Evolutionary conservation across 2,888 invertebrate genomes (phyloP), one percentile per base, ranked within the genome.

Genomic region (Callinectes sapidus): DNA sequence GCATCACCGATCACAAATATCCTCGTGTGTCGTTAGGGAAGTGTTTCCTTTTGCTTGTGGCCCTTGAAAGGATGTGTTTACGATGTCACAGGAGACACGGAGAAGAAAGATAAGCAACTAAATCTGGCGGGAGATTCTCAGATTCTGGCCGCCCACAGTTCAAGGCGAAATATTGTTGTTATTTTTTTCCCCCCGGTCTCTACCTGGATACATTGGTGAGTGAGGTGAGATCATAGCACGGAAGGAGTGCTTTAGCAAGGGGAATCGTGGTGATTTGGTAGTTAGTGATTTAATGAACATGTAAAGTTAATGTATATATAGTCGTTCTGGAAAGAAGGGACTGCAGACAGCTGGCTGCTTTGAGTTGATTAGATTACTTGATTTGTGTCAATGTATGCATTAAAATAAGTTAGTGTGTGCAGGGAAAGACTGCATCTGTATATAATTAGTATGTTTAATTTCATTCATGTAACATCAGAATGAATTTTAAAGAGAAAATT

Each of bases 61-160:
- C 32, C 32, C n/a, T 32, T n/a, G 87, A 87, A 28, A 87, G 87
- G 6, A 87, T 87, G 54, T 48, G 35, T 16, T 39, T 86, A 5
- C 23, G 6, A 28, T 71, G n/a, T 0, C 13, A 71, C n/a, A n/a
- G 28, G 5, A 28, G 28, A 13, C n/a, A 71, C 28, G 28, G 23
- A 28, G 10, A 6, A 71, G 23, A 28, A 71, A 71, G 71, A 71
- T 71, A 28, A 71, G 0, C 28, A 28, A 8, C n/a, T 10, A 28
- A 71, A 71, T 71, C 28, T 71, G 71, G 71, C 71, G 71, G 71
- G 71, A 71, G 71, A 71, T 10, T 71, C n/a, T n/a, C 28, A 71
- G 71, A 71, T 10, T 71, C n/a, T n/a, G 71, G 13, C 2, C 10
- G 28, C n/a, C 71, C 13, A n/a, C n/a, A 28, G 71, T 5, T 48